phyloP scores from a whole-genome alignment of 2,888 invertebrate species.

The Ormyrus pomaceus region DNA sequence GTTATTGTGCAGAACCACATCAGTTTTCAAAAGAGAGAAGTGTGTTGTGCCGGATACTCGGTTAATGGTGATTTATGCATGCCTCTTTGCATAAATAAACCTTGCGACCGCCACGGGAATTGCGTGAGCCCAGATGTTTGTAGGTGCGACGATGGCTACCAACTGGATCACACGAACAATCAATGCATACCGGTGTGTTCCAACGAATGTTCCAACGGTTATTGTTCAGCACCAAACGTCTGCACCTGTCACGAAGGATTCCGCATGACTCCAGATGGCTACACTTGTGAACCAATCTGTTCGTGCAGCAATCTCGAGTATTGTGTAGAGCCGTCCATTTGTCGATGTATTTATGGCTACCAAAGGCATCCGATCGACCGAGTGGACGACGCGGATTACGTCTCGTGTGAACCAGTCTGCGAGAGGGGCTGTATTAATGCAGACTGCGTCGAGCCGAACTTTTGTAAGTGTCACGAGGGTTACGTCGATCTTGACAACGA shows the following conservation, averaged over 20 bases:
- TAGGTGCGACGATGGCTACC: conserved; percentile 65
- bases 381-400: conserved; percentile 3
- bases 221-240: conserved; percentile 73
- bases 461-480: conserved; percentile 64
- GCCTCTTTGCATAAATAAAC: conserved; percentile 60
- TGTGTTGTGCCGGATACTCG: conserved; percentile 62
- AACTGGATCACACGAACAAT: not conserved
- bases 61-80: conserved; percentile 63
- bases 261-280: conserved; percentile 65
- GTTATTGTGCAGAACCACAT: conserved; percentile 52
- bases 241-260: conserved; percentile 75
- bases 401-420: conserved; percentile 70
- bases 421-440: conserved; percentile 69
- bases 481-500: conserved; percentile 59
- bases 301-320: conserved; percentile 78
- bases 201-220: conserved; percentile 75
- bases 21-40: conserved; percentile 13
- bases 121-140: conserved; percentile 74
- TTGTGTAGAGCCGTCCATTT: conserved; percentile 84
- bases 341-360: conserved; percentile 83
- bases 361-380: conserved; percentile 75
- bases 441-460: conserved; percentile 62
- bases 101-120: conserved; percentile 71
- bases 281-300: conserved; percentile 79
- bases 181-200: conserved; percentile 70